These are phyloP conservation scores for Ditula angustiorana DNA, from an alignment of 2,888 invertebrate species.

Conservation along the genomic window DNA sequence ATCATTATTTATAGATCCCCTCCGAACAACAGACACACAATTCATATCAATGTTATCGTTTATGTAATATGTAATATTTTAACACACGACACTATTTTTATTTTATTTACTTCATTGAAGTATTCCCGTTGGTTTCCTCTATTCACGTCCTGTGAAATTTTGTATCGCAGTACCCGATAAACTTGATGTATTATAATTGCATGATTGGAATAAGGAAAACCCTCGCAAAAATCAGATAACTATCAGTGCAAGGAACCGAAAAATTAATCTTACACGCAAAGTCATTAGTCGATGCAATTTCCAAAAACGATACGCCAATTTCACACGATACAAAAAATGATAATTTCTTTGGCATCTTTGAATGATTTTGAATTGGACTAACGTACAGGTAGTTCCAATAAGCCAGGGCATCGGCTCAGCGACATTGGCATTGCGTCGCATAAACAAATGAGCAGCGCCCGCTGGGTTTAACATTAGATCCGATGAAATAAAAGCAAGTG, in stretches of 20 bases:
- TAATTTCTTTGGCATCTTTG: too few relatives aligned
- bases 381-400: background rate
- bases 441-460: conserved; percentile 45
- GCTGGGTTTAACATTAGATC: conserved; percentile 59
- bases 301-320: background rate
- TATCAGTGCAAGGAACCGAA: conserved; percentile 18
- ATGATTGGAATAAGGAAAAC: conserved; percentile 20
- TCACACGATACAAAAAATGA: too few relatives aligned
- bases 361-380: background rate
- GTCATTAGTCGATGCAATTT: background rate
- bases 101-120: background rate
- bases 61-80: background rate
- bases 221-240: conserved; percentile 5
- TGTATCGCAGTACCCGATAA: background rate
- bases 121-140: background rate
- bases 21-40: background rate
- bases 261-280: background rate
- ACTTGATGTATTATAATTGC: background rate
- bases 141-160: background rate
- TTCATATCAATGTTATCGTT: background rate
- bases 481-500: conserved; percentile 67
- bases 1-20: conserved; percentile 21
- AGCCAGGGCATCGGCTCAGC: background rate
- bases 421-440: conserved; percentile 37
- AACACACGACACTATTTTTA: background rate